Percentiles rank a stretch among this genome's conserved stretches.
Evolutionary conservation across 2,888 invertebrate species (phyloP).

Genomic region (Oligia strigilis): DNA sequence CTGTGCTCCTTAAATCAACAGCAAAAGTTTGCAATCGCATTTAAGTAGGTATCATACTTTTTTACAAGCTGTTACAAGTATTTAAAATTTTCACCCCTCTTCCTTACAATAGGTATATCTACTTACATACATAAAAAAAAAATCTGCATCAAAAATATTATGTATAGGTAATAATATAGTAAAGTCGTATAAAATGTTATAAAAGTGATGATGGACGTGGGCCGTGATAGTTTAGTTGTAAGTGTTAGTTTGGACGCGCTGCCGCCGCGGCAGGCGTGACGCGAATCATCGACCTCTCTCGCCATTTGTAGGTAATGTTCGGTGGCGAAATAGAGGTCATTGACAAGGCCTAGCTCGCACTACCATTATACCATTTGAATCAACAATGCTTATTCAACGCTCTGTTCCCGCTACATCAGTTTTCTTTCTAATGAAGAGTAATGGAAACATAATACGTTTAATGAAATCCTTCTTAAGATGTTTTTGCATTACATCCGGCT

Average conservation of each 20-base stretch:
- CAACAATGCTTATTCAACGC: conserved; percentile 69
- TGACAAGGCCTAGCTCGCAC: conserved; percentile 87
- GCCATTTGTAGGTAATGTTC: conserved; percentile 82
- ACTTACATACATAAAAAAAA: not conserved
- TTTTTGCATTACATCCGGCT: conserved; percentile 65
- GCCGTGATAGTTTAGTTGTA: conserved; percentile 54
- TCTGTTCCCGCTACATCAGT: conserved; percentile 64
- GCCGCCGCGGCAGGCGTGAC: conserved; percentile 74
- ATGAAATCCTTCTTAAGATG: conserved; percentile 58
- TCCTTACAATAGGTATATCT: not conserved
- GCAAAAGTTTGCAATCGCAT: not conserved
- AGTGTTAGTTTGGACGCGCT: conserved; percentile 60
- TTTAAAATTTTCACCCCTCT: not conserved
- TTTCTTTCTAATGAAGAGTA: conserved; percentile 63
- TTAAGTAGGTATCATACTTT: not conserved
- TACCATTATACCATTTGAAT: conserved; percentile 78
- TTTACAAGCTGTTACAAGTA: not conserved
- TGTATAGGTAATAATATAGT: not conserved
- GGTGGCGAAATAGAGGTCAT: conserved; percentile 89
- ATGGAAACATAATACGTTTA: conserved; percentile 65
- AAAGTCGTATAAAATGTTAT: conserved; percentile 2
- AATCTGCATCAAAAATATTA: not conserved
- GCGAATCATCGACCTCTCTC: conserved; percentile 83
- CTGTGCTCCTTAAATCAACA: not conserved
- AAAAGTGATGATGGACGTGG: conserved; percentile 34